Base-by-base conservation (phyloP, 2,113 vertebrate genomes). In the Hemicordylus capensis region DNA sequence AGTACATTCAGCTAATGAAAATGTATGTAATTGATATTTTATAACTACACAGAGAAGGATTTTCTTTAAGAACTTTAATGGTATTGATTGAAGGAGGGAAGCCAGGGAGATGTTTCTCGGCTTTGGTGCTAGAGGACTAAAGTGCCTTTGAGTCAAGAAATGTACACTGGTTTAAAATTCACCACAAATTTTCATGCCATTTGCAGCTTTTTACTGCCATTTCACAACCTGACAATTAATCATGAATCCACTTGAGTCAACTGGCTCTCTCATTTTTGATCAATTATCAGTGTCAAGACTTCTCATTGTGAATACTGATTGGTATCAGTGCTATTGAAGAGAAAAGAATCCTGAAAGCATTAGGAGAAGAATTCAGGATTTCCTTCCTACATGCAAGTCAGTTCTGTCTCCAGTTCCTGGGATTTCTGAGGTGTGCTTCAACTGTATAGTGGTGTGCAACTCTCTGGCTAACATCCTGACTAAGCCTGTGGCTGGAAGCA, bases 21-120 rank as follows among this genome's bases (percentile, higher is more conserved):
- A 96, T 95, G 94, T 92, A 95, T 94, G 94, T 96, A 95, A 96
- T 95, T 95, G 95, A 96, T 95, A 96, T 96, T 96, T 96, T 96
- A 96, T 96, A 96, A 94, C 92, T 93, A 79, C 93, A 94, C 91
- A 93, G 90, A 94, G 93, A 94, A 93, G 84, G 87, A 81, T 61
- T 66, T 87, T 92, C 91, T 95, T 95, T 91, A 80, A 93, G 89
- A 89, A 66, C 88, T 93, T 94, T 95, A 96, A 94, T 96, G 95
- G 94, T 94, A 96, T 96, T 24, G 94, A 95, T 95, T 92, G 91
- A 90, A 79, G 48, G 92, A 95, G 90, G 85, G 90, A 91, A 94
- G 95, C 90, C 91, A 95, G 90, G 89, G 79, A 93, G 86, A 92
- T 81, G 87, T 92, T 89, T 94, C 87, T 83, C 34, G 76, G 84